Percentiles rank a stretch among this genome's conserved stretches.
Evolutionary conservation across 1,140 invertebrate genomes (phyloP).

Genomic region (Temnothorax nylanderi): DNA sequence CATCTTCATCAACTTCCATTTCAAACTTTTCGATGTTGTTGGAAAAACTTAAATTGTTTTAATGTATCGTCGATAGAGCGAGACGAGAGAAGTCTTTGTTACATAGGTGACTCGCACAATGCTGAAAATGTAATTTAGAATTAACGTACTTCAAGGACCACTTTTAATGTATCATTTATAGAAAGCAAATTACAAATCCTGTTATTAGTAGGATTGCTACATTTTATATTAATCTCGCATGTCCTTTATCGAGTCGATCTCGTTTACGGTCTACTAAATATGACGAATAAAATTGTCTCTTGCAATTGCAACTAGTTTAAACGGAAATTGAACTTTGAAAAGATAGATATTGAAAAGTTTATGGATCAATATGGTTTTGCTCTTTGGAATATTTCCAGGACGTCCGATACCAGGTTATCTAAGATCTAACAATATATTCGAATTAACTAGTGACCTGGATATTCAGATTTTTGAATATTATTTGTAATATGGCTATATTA

Average conservation of each 20-base stretch:
- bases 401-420: constrained; percentile 49
- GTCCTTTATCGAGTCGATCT: neutral
- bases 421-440: constrained; percentile 21
- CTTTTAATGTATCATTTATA: neutral
- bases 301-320: neutral
- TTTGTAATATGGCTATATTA: neutral
- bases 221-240: neutral
- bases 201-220: neutral
- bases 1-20: neutral
- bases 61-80: neutral
- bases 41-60: neutral
- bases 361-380: constrained; percentile 48
- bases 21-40: neutral
- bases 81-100: neutral
- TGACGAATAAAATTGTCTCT: neutral
- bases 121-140: neutral
- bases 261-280: constrained; percentile 15
- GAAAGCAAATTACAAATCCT: neutral
- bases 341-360: constrained; percentile 43
- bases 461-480: neutral
- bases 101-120: neutral
- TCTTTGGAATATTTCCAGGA: constrained; percentile 24
- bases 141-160: neutral
- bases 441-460: constrained; percentile 51
- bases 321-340: constrained; percentile 9